phyloP scores from a whole-genome alignment of 2,797 vertebrate species.

The Sebastiscus tertius region DNA sequence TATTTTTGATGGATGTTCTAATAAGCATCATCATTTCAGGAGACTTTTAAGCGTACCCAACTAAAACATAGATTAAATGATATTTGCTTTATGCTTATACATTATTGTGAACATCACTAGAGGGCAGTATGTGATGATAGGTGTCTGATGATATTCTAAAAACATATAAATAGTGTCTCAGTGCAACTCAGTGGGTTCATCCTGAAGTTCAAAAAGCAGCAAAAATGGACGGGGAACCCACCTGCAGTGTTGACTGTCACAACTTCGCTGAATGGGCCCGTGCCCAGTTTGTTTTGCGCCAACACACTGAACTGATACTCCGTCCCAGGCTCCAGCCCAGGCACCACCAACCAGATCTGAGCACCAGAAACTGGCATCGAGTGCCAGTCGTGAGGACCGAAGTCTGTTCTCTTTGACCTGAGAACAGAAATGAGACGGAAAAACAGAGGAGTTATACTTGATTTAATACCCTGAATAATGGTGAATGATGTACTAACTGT shows the following conservation, averaged over 20 bases:
- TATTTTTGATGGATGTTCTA: background rate
- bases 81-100: background rate
- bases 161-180: constrained; percentile 5
- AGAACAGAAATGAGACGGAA: constrained; percentile 22
- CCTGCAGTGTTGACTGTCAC: constrained; percentile 99
- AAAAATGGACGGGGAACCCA: constrained; percentile 64
- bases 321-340: constrained; percentile 94
- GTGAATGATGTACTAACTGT: background rate
- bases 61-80: background rate
- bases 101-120: constrained; percentile 43
- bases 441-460: background rate
- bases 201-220: constrained; percentile 21
- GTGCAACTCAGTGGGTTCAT: constrained; percentile 3
- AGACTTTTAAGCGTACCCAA: background rate
- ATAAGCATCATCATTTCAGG: background rate
- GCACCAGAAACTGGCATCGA: constrained; percentile 94
- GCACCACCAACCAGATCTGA: constrained; percentile 93
- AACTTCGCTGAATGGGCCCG: constrained; percentile 99
- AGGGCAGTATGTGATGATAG: constrained; percentile 36
- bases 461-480: background rate
- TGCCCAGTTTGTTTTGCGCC: constrained; percentile 99
- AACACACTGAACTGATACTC: constrained; percentile 99
- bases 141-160: constrained; percentile 2
- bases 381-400: constrained; percentile 98
- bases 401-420: constrained; percentile 96